Conservation (phyloP, 2,113 vertebrate genomes). For the Lichenostomus cassidix region DNA sequence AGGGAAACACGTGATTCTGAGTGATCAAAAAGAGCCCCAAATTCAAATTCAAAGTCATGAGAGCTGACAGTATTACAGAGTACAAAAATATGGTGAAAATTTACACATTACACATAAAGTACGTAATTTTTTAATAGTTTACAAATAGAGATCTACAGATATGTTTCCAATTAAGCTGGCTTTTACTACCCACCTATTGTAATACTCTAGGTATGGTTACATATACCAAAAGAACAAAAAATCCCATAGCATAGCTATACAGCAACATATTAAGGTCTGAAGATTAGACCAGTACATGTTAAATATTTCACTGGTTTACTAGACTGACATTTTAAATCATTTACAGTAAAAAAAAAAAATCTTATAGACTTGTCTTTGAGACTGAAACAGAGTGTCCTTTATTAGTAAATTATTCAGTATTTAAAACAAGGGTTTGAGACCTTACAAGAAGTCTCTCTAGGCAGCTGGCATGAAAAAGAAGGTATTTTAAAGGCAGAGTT, state of each 20-base stretch:
- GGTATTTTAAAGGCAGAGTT: slow-evolving; percentile 58
- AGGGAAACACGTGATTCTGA: slow-evolving; percentile 74
- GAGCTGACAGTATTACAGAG: slow-evolving; percentile 76
- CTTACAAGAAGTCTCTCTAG: slow-evolving; percentile 65
- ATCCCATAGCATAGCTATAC: slow-evolving; percentile 70
- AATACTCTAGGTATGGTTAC: slow-evolving; percentile 76
- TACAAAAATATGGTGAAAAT: slow-evolving; percentile 80
- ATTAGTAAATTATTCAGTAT: slow-evolving; percentile 74
- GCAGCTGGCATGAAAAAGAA: slow-evolving; percentile 49
- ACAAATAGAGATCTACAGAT: slow-evolving; percentile 76
- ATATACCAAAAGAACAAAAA: slow-evolving; percentile 71
- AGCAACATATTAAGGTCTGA: slow-evolving; percentile 74
- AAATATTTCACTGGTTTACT: slow-evolving; percentile 76
- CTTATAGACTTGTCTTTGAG: slow-evolving; percentile 76
- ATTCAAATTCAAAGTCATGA: slow-evolving; percentile 74
- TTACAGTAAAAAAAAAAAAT: slow-evolving; percentile 72
- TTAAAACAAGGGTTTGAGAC: slow-evolving; percentile 64
- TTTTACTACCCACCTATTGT: slow-evolving; percentile 75
- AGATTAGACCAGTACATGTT: slow-evolving; percentile 72
- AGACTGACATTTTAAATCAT: slow-evolving; percentile 74
- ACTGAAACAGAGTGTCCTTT: slow-evolving; percentile 73
- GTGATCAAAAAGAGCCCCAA: slow-evolving; percentile 73
- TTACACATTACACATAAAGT: slow-evolving; percentile 78
- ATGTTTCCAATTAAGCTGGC: slow-evolving; percentile 80
- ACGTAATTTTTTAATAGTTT: slow-evolving; percentile 78